Evolutionary conservation across 2,113 vertebrate species (phyloP).

Genomic region (sheep (Ovis aries)): DNA sequence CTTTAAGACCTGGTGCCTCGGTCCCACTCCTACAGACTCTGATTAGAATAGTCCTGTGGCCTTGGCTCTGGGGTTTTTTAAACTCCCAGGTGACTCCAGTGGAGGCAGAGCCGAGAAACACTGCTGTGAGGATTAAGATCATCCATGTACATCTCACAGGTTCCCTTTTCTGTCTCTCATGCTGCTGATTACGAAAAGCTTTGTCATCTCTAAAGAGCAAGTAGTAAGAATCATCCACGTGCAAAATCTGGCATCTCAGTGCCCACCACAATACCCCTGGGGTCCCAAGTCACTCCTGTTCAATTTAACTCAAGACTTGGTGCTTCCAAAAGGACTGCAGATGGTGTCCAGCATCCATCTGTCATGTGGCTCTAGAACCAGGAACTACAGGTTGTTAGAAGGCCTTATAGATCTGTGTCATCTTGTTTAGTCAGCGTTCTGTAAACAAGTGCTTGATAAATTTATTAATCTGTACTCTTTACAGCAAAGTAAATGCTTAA

Average conservation of each 20-base stretch:
- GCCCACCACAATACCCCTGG: neutral
- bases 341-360: no score
- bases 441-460: neutral
- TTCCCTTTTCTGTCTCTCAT: neutral
- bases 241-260: neutral
- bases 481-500: neutral
- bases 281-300: neutral
- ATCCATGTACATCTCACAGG: neutral
- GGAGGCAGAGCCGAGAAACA: neutral
- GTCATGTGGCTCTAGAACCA: neutral
- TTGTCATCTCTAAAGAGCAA: neutral
- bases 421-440: neutral
- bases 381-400: neutral
- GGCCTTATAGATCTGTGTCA: neutral
- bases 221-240: neutral
- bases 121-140: neutral
- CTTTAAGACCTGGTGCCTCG: neutral
- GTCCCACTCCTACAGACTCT: no score
- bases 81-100: neutral
- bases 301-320: neutral
- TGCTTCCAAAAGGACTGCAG: neutral
- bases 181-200: neutral
- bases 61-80: neutral
- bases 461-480: neutral
- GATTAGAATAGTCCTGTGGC: neutral